Percentiles rank a stretch among this genome's conserved stretches.
phyloP scores from a whole-genome alignment of 2,113 vertebrate species.

The Guaruba guarouba region DNA sequence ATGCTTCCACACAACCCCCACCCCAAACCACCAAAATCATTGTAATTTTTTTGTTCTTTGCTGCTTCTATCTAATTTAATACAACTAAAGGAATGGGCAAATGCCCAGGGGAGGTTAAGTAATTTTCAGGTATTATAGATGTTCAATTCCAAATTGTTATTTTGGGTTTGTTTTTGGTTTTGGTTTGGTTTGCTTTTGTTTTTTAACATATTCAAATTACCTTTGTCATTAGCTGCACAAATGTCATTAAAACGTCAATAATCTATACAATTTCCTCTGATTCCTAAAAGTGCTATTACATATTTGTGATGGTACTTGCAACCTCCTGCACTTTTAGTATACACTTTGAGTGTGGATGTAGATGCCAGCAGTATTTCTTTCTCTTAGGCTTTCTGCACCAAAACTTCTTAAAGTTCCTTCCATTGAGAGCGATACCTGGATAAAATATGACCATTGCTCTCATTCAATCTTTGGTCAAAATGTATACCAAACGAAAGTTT shows the following conservation, averaged over 20 bases:
- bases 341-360: background rate
- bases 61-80: background rate
- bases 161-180: background rate
- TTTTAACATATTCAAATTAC: background rate
- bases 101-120: background rate
- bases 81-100: background rate
- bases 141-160: background rate
- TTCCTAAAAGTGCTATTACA: background rate
- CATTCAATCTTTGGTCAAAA: background rate
- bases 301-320: background rate
- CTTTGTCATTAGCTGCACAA: background rate
- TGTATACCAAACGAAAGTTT: background rate
- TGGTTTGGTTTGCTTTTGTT: background rate
- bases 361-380: background rate
- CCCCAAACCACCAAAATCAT: background rate
- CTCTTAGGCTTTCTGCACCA: background rate
- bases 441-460: background rate
- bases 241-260: background rate
- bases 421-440: background rate
- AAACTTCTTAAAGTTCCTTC: slow-evolving; percentile 1
- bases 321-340: background rate
- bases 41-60: background rate
- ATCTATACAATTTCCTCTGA: background rate
- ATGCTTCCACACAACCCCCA: background rate
- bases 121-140: background rate